Percentiles rank a stretch among this genome's conserved stretches.
Conservation (phyloP, 2,888 invertebrate species). For the Ormyrus thymus region DNA sequence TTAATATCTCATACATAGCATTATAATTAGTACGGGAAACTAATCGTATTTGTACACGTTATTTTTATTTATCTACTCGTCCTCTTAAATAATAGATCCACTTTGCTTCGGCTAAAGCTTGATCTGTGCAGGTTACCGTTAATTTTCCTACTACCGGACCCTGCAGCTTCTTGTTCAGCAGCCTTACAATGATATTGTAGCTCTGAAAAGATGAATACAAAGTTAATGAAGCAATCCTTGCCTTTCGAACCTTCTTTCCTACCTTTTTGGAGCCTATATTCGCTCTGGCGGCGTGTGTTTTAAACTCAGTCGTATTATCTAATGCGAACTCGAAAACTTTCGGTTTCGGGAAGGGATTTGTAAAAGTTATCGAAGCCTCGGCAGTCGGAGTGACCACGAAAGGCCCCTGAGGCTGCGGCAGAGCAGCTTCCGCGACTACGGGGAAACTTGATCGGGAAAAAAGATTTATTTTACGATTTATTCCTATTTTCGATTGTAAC, state of each 20-base stretch:
- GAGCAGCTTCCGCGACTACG: slow-evolving; percentile 59
- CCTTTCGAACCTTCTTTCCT: neutral
- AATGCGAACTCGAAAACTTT: slow-evolving; percentile 61
- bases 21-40: neutral
- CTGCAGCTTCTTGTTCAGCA: neutral
- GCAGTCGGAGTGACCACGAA: slow-evolving; percentile 55
- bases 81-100: slow-evolving; percentile 50
- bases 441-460: slow-evolving; percentile 60
- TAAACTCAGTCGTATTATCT: slow-evolving; percentile 58
- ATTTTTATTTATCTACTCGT: neutral
- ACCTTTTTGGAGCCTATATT: slow-evolving; percentile 62
- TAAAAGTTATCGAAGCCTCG: slow-evolving; percentile 60
- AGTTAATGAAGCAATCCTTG: too few relatives aligned
- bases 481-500: neutral
- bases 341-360: slow-evolving; percentile 62
- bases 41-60: neutral
- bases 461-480: neutral
- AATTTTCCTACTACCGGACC: slow-evolving; percentile 26
- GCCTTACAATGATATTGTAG: neutral
- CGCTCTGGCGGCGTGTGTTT: slow-evolving; percentile 34
- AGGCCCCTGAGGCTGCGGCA: slow-evolving; percentile 66
- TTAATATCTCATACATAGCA: too few relatives aligned
- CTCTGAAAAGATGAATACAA: neutral
- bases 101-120: slow-evolving; percentile 6
- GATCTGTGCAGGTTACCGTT: slow-evolving; percentile 2